Conservation (phyloP, 2,113 vertebrate genomes). For the Phalacrocorax brasilianus region DNA sequence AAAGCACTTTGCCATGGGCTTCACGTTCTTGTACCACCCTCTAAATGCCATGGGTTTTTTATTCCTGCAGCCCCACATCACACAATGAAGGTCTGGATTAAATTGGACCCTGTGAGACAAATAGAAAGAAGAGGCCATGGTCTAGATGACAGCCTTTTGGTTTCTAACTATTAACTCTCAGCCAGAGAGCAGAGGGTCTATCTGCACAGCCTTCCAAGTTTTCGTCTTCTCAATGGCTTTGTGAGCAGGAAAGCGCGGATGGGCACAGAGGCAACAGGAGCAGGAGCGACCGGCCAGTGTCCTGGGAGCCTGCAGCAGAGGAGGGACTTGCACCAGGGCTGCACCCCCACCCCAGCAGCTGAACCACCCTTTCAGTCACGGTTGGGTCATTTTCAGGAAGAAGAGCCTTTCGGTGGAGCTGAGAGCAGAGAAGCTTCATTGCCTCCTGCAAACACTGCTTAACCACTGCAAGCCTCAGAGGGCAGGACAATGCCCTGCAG, state of each 20-base stretch:
- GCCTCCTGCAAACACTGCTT: background rate
- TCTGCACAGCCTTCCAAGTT: background rate
- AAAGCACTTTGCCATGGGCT: background rate
- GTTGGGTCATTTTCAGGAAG: background rate
- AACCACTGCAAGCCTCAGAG: background rate
- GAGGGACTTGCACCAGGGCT: background rate
- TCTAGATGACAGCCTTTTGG: background rate
- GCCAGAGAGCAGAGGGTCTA: background rate
- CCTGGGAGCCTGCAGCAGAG: background rate
- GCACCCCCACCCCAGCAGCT: background rate
- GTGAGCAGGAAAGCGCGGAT: background rate
- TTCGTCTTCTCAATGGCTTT: background rate
- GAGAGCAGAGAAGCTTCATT: background rate
- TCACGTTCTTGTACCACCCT: background rate
- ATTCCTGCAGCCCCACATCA: background rate
- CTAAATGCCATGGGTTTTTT: background rate
- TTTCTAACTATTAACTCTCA: background rate
- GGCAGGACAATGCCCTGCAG: background rate
- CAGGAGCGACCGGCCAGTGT: background rate
- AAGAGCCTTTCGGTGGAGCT: background rate
- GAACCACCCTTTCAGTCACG: background rate
- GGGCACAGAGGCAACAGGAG: background rate
- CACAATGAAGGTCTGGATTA: background rate
- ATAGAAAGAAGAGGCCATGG: background rate
- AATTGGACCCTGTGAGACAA: background rate